Conservation (phyloP, 1,140 invertebrate genomes). For the Hermetia illucens region DNA sequence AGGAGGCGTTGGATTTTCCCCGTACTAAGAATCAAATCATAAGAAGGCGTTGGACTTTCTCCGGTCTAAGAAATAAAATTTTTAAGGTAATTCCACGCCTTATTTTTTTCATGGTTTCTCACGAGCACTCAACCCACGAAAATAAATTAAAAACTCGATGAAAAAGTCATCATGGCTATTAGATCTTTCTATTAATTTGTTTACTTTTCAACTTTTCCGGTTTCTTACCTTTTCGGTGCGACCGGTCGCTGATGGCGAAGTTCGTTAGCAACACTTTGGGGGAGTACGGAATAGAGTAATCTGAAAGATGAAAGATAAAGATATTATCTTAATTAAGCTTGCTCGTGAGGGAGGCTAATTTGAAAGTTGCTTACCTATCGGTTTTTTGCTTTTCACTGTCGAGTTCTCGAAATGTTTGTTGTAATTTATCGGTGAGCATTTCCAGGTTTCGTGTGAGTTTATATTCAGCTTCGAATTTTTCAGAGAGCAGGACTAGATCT, state of each 20-base stretch:
- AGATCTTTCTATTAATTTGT: too few species aligned
- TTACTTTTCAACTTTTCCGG: too few species aligned
- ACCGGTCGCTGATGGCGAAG: slow-evolving; percentile 79
- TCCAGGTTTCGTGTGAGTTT: slow-evolving; percentile 93
- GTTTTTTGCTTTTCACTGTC: slow-evolving; percentile 95
- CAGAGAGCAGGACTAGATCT: slow-evolving; percentile 90
- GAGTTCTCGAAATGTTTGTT: slow-evolving; percentile 87
- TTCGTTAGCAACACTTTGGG: slow-evolving; percentile 84
- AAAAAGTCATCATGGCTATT: too few species aligned
- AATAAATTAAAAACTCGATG: too few species aligned
- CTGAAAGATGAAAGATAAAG: slow-evolving; percentile 33
- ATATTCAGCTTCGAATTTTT: slow-evolving; percentile 96
- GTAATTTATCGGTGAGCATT: slow-evolving; percentile 89
- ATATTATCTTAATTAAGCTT: neutral
- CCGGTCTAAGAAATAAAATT: too few species aligned
- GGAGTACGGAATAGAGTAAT: slow-evolving; percentile 85
- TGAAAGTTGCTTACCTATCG: slow-evolving; percentile 77
- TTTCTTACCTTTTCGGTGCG: slow-evolving; percentile 50
- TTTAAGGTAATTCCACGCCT: too few species aligned
- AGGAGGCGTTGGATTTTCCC: too few species aligned
- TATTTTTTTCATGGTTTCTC: too few species aligned
- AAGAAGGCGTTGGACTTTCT: too few species aligned
- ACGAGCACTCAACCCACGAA: too few species aligned
- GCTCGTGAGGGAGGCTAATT: too few species aligned
- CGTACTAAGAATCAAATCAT: too few species aligned